These are phyloP conservation scores for Andrena cerasifolii DNA, from an alignment of 1,140 invertebrate genomes.

Conservation along the genomic window DNA sequence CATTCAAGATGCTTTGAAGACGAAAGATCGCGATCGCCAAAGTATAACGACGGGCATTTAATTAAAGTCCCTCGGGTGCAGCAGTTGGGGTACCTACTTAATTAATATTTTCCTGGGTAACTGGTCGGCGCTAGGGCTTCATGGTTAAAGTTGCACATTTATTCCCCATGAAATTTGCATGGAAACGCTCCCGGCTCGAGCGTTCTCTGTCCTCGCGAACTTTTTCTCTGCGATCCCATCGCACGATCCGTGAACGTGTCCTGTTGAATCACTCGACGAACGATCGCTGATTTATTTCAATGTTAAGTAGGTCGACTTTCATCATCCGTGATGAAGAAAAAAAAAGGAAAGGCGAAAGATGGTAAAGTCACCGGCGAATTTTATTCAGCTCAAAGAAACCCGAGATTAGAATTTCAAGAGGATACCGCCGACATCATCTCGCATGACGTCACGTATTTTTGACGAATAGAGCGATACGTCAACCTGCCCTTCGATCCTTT, in stretches of 20 bases:
- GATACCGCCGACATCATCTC: not conserved
- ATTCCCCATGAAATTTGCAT: conserved; percentile 30
- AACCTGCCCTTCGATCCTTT: too few relatives aligned
- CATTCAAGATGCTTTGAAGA: too few relatives aligned
- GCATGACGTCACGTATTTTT: not conserved
- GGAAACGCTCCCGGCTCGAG: not conserved
- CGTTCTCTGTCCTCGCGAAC: not conserved
- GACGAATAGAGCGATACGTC: not conserved
- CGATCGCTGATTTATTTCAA: not conserved
- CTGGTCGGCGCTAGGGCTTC: too few relatives aligned
- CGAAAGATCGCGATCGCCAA: too few relatives aligned
- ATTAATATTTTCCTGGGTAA: too few relatives aligned
- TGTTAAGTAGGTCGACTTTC: conserved; percentile 27
- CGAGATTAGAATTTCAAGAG: not conserved
- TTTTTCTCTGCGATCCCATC: not conserved
- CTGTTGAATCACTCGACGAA: not conserved
- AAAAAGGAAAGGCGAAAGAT: not conserved
- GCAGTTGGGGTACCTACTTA: too few relatives aligned
- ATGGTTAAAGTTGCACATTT: not conserved
- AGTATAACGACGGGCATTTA: too few relatives aligned
- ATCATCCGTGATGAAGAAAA: conserved; percentile 18
- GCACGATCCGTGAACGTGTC: not conserved
- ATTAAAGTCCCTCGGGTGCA: too few relatives aligned
- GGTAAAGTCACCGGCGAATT: not conserved
- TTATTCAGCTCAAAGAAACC: not conserved